Evolutionary conservation across 30 jellyfish, hydroid and myxozoan genomes (phyloP).

Genomic region (Turritopsis dohrnii): DNA sequence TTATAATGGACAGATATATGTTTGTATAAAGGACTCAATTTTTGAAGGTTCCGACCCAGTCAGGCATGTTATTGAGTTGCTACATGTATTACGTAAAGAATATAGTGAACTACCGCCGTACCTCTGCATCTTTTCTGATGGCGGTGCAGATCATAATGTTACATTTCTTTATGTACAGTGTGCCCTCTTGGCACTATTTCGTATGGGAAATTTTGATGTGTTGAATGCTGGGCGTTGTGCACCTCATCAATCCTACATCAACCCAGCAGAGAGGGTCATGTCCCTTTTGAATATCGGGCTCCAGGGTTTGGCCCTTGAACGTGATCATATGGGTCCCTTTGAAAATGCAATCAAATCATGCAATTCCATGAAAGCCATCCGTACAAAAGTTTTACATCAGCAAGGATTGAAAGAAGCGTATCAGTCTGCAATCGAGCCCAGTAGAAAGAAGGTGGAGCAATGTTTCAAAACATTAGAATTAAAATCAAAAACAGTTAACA

Average conservation of each 20-base stretch:
- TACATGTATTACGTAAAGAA: too few relatives aligned
- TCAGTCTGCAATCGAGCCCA: slow-evolving; percentile 25
- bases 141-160: too few relatives aligned
- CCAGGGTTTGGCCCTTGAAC: slow-evolving; percentile 35
- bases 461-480: slow-evolving; percentile 8
- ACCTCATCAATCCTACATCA: slow-evolving; percentile 20
- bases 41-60: too few relatives aligned
- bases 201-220: slow-evolving; percentile 18
- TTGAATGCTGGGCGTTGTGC: slow-evolving; percentile 44
- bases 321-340: slow-evolving; percentile 31
- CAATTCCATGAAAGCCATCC: slow-evolving; percentile 20
- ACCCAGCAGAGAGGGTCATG: slow-evolving; percentile 38
- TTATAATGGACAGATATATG: too few relatives aligned
- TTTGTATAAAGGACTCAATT: too few relatives aligned
- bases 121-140: too few relatives aligned
- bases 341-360: slow-evolving; percentile 21
- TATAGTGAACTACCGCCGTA: too few relatives aligned
- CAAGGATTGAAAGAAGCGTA: slow-evolving; percentile 42
- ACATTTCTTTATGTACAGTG: too few relatives aligned
- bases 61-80: too few relatives aligned
- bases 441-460: slow-evolving; percentile 3
- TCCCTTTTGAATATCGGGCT: slow-evolving; percentile 33
- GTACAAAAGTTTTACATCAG: slow-evolving; percentile 14
- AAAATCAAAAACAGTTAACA: slow-evolving; percentile 25
- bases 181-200: too few relatives aligned